Evolutionary conservation across 2,113 vertebrate species (phyloP).

Genomic region (Cheilinus undulatus): DNA sequence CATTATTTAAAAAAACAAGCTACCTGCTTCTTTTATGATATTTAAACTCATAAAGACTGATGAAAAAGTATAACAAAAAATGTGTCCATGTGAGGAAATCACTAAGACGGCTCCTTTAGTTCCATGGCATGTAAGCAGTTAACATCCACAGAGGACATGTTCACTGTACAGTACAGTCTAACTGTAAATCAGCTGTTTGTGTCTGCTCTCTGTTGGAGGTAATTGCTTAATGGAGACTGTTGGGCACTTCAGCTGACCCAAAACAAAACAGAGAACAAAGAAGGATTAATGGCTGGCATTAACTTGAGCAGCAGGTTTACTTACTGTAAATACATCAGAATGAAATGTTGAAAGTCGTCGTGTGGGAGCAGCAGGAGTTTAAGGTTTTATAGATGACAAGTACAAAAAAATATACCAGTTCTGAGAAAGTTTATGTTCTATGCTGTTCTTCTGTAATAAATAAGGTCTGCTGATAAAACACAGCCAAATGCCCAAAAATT

Average conservation of each 20-base stretch:
- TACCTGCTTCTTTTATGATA: too few species aligned
- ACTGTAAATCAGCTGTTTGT: conserved; percentile 53
- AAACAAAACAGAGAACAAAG: conserved; percentile 45
- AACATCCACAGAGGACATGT: background rate
- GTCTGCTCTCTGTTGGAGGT: conserved; percentile 28
- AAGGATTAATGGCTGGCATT: conserved; percentile 53
- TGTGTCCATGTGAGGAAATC: background rate
- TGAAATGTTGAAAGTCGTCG: conserved; percentile 3
- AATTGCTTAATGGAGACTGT: conserved; percentile 44
- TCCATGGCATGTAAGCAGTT: conserved; percentile 8
- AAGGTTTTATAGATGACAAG: background rate
- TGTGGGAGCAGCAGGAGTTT: background rate
- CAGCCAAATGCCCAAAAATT: too few species aligned
- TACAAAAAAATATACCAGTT: background rate
- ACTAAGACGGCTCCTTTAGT: background rate
- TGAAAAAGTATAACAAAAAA: conserved; percentile 4
- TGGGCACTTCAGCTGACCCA: conserved; percentile 40
- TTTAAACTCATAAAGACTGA: background rate
- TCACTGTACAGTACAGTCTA: background rate
- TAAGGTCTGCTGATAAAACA: too few species aligned
- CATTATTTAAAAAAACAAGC: too few species aligned
- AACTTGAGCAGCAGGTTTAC: conserved; percentile 35
- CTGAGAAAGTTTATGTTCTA: too few species aligned
- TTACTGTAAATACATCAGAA: conserved; percentile 28
- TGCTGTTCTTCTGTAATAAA: too few species aligned